These are phyloP conservation scores for Standfussiana lucernea DNA, from an alignment of 2,888 invertebrate species.

Conservation along the genomic window DNA sequence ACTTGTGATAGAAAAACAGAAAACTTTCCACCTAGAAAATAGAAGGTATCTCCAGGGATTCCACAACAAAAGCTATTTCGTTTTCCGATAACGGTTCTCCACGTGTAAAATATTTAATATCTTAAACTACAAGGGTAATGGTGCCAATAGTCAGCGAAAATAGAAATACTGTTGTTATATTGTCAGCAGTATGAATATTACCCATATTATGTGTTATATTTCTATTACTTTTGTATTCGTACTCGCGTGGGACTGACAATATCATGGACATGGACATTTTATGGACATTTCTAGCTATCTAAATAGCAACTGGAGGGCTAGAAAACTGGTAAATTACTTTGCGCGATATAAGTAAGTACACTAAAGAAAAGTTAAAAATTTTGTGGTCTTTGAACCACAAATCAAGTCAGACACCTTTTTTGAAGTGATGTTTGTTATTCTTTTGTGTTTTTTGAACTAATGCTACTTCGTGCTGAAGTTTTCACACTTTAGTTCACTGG, in stretches of 20 bases:
- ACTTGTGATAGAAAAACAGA: conserved; percentile 14
- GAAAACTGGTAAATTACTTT: not conserved
- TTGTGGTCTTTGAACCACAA: not conserved
- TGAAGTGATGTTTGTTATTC: not conserved
- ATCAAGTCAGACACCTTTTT: not conserved
- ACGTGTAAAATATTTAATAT: conserved; percentile 58
- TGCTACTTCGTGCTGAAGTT: not conserved
- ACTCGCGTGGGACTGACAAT: not conserved
- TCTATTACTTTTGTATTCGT: not conserved
- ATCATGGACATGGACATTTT: not conserved
- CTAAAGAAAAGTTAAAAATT: not conserved
- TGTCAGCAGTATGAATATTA: conserved; percentile 1
- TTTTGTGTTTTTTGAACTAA: not conserved
- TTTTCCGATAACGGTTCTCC: conserved; percentile 24
- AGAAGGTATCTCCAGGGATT: conserved; percentile 32
- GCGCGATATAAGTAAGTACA: not conserved
- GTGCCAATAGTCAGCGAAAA: not conserved
- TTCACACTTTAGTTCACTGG: not conserved
- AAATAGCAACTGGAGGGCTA: not conserved
- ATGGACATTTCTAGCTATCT: not conserved
- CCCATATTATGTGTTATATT: not conserved
- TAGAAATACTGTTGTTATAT: conserved; percentile 33
- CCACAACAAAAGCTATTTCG: conserved; percentile 55
- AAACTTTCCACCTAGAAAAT: conserved; percentile 36
- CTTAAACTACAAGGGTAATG: conserved; percentile 14